Base-by-base conservation (phyloP, 2,113 vertebrate species). In the Picathartes gymnocephalus region DNA sequence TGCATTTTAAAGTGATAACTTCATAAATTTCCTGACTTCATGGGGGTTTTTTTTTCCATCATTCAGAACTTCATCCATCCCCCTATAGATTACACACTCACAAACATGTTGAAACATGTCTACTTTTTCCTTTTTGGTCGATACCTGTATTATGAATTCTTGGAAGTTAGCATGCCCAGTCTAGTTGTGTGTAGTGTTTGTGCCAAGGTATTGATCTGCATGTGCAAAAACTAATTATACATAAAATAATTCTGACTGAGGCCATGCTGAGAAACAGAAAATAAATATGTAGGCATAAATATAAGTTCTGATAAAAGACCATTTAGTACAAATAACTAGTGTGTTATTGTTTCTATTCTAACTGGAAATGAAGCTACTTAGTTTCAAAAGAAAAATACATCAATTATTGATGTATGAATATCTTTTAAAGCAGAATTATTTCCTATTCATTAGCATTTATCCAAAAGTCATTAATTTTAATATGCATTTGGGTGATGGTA, bases 391-490 rank as follows among this genome's bases (percentile, higher is more conserved):
- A 72, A 95, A 79, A 96, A 84, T 30, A 72, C 92, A 95, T 97
- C 86, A 95, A 94, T 95, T 94, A 97, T 92, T 95, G 74, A 98
- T 92, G 71, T 50, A 89, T 80, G 92, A 97, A 93, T 96, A 94
- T 65, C 74, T 80, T 96, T 91, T 83, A 13, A 80, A 95, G 84
- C 33, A 77, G 60, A 97, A 96, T 95, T 93, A 96, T 86, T 96
- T 97, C 82, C 88, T 79, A 76, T 93, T 97, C 93, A 97, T 96
- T 97, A 96, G 74, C 69, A 91, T 90, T 90, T 96, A 96, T 68
- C 71, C 76, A 82, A 86, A 97, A 96, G 76, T 93, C 80, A 96
- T 97, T 97, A 96, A 96, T 97, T 97, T 98, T 97, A 96, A 95
- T 96, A 92, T 47, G 58, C 64, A 53, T 97, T 96, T 95, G 72